Base-by-base conservation (phyloP, 2,113 vertebrate genomes). In the Melanerpes formicivorus region DNA sequence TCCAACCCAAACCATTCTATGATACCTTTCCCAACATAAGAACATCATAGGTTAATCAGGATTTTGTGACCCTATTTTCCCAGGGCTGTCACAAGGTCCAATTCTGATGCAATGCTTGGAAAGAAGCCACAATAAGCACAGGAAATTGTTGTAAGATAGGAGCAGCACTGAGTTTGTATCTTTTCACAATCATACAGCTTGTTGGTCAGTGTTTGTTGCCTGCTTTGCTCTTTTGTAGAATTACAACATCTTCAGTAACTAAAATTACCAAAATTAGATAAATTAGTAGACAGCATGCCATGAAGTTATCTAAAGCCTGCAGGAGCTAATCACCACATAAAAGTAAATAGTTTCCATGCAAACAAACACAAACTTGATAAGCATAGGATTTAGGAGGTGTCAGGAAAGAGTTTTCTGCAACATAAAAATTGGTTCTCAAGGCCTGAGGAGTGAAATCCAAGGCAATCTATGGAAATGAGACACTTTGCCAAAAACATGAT, bases 151-250 rank as follows among this genome's bases (percentile, higher is more conserved):
- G 3, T 17, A 30, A 54, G 5, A 21, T 18, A 58, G 7, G 3
- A 79, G 22, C 0, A 0, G 2, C 6, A 29, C 0, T 79, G 17
- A 3, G 6, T 84, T 72, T 62, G 1, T 12, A 3, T 30, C 29
- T 63, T 59, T 50, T 8, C 34, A 54, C 50, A 30, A 65, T 74
- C 11, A 26, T 8, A 30, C 7, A 66, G 27, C 14, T 34, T 58
- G 2, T 6, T 46, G 5, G 10, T 18, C 19, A 6, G 14, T 7
- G 21, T 23, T 52, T 63, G 11, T 16, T 26, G 8, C 18, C 8
- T 3, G 0, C 3, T 83, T 87, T 76, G 4, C 6, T 40, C 8
- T 83, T 64, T 56, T 37, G 26, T 42, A 16, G 12, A 71, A 74
- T 48, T 60, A 10, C 3, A 18, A 27, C 3, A 22, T 29, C 13